A percentile compares a stretch with the other conserved stretches of the same genome.
phyloP scores from a whole-genome alignment of 92 coral and sea anemone species.

The Zoanthus sansibaricus region DNA sequence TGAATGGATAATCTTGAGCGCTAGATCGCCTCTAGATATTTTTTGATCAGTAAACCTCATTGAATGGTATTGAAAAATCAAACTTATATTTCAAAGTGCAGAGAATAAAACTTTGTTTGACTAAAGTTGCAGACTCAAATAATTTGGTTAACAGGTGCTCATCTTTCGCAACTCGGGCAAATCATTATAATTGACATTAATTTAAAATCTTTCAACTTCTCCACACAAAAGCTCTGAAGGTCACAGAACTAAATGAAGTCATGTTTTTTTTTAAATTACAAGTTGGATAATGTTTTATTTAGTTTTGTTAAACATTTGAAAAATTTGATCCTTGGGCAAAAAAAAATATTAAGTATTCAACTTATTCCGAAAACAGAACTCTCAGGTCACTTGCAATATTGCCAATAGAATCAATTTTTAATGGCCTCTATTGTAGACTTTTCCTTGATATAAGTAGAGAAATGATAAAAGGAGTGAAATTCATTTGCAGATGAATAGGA shows the following conservation, averaged over 20 bases:
- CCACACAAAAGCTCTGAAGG: constrained; percentile 10
- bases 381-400: constrained; percentile 7
- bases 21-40: neutral
- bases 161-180: neutral
- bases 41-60: neutral
- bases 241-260: constrained; percentile 26
- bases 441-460: neutral
- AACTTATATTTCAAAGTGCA: neutral
- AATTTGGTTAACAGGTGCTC: constrained; percentile 34
- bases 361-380: neutral
- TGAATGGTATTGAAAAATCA: neutral
- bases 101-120: constrained; percentile 8
- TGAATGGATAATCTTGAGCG: neutral
- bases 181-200: constrained; percentile 22
- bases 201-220: constrained; percentile 17
- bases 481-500: neutral
- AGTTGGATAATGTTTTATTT: neutral
- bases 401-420: constrained; percentile 39
- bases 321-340: neutral
- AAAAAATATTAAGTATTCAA: neutral
- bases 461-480: neutral
- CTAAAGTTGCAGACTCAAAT: neutral
- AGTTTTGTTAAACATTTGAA: constrained; percentile 1
- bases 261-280: constrained; percentile 8
- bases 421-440: constrained; percentile 6